Percentiles rank a stretch among this genome's conserved stretches.
These are phyloP conservation scores for Hydropotes inermis DNA, from an alignment of 2,113 vertebrate species.

Conservation along the genomic window DNA sequence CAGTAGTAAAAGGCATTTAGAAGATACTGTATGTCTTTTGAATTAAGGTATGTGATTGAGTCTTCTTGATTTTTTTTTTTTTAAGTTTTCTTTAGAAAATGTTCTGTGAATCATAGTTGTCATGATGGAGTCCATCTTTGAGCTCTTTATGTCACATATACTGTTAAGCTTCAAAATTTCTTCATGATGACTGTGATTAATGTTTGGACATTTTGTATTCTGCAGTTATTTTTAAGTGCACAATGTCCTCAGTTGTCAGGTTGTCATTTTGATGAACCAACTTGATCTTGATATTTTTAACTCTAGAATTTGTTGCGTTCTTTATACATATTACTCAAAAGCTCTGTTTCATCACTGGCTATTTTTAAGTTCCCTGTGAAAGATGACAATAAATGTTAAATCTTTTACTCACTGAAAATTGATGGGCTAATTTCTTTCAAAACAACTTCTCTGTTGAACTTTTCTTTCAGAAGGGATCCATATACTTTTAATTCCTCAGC, in stretches of 20 bases:
- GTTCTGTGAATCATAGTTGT: not conserved
- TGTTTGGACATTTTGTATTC: not conserved
- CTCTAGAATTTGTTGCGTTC: not conserved
- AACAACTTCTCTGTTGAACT: not conserved
- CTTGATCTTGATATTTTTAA: conserved; percentile 45
- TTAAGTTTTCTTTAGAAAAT: not conserved
- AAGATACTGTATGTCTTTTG: not conserved
- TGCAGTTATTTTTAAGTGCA: conserved; percentile 1
- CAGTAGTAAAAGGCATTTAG: not conserved
- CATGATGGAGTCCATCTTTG: not conserved
- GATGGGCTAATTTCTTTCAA: not conserved
- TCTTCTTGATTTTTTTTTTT: not conserved
- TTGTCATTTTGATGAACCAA: conserved; percentile 26
- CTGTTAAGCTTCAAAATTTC: not conserved
- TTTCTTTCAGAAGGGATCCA: not conserved
- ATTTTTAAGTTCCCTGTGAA: conserved; percentile 3
- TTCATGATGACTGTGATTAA: not conserved
- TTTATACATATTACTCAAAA: not conserved
- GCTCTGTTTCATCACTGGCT: not conserved
- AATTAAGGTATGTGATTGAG: not conserved
- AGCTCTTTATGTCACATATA: not conserved
- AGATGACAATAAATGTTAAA: not conserved
- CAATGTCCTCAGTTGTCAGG: not conserved
- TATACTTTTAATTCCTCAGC: not conserved
- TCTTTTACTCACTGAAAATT: not conserved